These are phyloP conservation scores for Reinhardtius hippoglossoides DNA, from an alignment of 2,113 vertebrate species.

Conservation along the genomic window DNA sequence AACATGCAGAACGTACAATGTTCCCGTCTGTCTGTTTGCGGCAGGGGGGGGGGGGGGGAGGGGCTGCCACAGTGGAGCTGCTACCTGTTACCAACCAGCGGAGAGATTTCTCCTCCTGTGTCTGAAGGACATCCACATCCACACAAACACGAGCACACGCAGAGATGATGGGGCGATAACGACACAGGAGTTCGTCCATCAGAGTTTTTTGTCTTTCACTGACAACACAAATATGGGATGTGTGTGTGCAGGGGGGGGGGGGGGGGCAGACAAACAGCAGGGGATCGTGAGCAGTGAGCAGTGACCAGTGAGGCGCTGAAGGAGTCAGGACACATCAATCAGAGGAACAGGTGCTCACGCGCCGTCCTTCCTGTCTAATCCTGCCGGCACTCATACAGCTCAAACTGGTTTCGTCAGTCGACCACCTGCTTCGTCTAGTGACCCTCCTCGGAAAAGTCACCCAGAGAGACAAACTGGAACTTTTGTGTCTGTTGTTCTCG, in stretches of 20 bases:
- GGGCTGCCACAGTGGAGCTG: neutral
- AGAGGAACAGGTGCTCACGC: constrained; percentile 66
- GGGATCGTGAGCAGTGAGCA: constrained; percentile 21
- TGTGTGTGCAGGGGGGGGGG: no score
- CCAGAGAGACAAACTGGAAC: constrained; percentile 9
- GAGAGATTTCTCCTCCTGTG: constrained; percentile 38
- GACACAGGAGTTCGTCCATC: constrained; percentile 28
- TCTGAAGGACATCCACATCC: constrained; percentile 41
- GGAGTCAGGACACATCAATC: constrained; percentile 76
- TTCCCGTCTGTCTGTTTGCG: constrained; percentile 44
- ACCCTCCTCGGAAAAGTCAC: constrained; percentile 46
- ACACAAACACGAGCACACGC: constrained; percentile 1
- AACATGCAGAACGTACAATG: constrained; percentile 45
- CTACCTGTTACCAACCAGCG: constrained; percentile 49
- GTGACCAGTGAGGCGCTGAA: constrained; percentile 57
- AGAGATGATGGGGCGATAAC: constrained; percentile 3
- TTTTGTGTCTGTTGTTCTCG: neutral
- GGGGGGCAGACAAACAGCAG: constrained; percentile 36
- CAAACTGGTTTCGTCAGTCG: constrained; percentile 34
- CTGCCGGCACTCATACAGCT: constrained; percentile 38
- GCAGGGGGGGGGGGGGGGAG: neutral
- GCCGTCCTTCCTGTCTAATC: constrained; percentile 49
- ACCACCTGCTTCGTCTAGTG: constrained; percentile 55
- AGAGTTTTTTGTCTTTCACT: constrained; percentile 24
- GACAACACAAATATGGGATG: neutral